Evolutionary conservation across 2,797 vertebrate genomes (phyloP).

Genomic region (Danio choprae): DNA sequence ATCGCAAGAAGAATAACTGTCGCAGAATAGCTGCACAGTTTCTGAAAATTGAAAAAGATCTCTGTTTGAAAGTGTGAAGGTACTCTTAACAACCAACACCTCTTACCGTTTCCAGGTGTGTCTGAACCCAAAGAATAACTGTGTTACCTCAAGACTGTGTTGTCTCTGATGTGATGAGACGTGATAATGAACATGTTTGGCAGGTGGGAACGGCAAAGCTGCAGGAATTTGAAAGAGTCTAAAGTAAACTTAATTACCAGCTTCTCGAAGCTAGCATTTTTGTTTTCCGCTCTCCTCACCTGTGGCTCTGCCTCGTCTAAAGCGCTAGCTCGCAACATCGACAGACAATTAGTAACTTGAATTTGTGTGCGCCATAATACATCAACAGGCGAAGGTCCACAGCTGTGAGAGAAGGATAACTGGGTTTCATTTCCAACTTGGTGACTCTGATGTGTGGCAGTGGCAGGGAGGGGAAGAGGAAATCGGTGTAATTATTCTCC

Average conservation of each 20-base stretch:
- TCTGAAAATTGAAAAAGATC: not conserved
- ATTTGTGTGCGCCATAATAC: constrained; percentile 25
- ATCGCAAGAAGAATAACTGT: not conserved
- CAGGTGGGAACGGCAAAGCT: constrained; percentile 47
- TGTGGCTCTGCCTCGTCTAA: constrained; percentile 16
- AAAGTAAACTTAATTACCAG: constrained; percentile 46
- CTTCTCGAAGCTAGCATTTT: constrained; percentile 32
- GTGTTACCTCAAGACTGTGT: constrained; percentile 33
- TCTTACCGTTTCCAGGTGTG: constrained; percentile 14
- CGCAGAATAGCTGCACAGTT: not conserved
- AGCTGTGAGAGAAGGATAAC: constrained; percentile 43
- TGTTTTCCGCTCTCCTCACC: constrained; percentile 18
- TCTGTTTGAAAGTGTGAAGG: constrained; percentile 31
- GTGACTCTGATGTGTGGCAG: constrained; percentile 51
- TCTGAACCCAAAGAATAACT: constrained; percentile 14
- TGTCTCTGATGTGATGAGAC: constrained; percentile 38
- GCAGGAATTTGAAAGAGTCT: constrained; percentile 43
- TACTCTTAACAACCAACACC: constrained; percentile 16
- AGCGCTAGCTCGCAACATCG: constrained; percentile 1
- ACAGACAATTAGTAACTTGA: constrained; percentile 46
- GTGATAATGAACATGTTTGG: constrained; percentile 55
- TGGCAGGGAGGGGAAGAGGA: constrained; percentile 48
- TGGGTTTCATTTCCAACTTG: constrained; percentile 55
- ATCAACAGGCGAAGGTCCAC: constrained; percentile 30
- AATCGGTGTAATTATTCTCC: constrained; percentile 63